These are phyloP conservation scores for Drosophila imparisetae DNA, from an alignment of 2,888 invertebrate species.

Conservation along the genomic window DNA sequence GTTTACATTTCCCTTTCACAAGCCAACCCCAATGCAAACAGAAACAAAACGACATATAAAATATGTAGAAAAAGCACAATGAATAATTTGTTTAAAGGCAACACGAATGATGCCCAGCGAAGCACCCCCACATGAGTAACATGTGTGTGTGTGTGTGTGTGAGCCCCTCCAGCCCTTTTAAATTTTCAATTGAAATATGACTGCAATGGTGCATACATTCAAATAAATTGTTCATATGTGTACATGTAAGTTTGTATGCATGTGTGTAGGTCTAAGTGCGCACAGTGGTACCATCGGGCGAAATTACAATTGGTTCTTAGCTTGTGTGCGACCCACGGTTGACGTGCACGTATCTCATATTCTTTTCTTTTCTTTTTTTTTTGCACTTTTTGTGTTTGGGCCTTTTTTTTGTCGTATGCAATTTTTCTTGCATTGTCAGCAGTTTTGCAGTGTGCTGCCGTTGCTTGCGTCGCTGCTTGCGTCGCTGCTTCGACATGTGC, in stretches of 20 bases:
- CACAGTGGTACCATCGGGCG: slow-evolving; percentile 43
- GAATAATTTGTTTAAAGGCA: slow-evolving; percentile 72
- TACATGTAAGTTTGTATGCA: slow-evolving; percentile 17
- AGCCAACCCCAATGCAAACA: slow-evolving; percentile 18
- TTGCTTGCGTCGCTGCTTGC: slow-evolving; percentile 11
- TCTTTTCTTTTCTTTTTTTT: slow-evolving; percentile 19
- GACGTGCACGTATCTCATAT: slow-evolving; percentile 57
- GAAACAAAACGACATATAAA: slow-evolving; percentile 31
- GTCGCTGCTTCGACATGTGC: slow-evolving; percentile 45
- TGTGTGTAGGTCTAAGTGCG: slow-evolving; percentile 1
- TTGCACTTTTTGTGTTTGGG: slow-evolving; percentile 13
- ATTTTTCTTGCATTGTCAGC: slow-evolving; percentile 78
- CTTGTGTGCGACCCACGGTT: slow-evolving; percentile 44
- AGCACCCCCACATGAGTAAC: slow-evolving; percentile 29
- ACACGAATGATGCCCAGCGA: slow-evolving; percentile 35
- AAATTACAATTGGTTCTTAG: slow-evolving; percentile 7
- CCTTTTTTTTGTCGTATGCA: slow-evolving; percentile 63
- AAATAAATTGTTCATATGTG: slow-evolving; percentile 1
- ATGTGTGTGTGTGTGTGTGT: background rate
- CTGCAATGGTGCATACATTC: slow-evolving; percentile 43
- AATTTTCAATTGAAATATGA: slow-evolving; percentile 75
- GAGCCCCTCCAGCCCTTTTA: slow-evolving; percentile 55
- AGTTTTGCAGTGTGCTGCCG: slow-evolving; percentile 72
- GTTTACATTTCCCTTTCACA: slow-evolving; percentile 77
- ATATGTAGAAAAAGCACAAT: slow-evolving; percentile 38